A percentile compares a stretch with the other conserved stretches of the same genome.
Conservation (phyloP, 1,140 invertebrate genomes). For the Tetranychus urticae region DNA sequence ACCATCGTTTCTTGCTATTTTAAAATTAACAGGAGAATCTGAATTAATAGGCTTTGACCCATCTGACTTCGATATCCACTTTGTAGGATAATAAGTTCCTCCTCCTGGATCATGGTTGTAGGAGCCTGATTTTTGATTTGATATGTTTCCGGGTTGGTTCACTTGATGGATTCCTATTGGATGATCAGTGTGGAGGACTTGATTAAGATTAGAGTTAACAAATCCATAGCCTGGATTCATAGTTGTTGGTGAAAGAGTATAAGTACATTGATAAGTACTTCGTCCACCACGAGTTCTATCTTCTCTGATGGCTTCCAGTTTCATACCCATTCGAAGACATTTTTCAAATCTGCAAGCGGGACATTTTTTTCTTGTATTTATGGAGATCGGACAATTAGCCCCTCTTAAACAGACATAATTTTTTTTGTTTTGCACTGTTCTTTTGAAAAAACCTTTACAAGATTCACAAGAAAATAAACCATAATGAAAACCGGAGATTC, state of each 20-base stretch:
- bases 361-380: slow-evolving; percentile 81
- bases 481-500: slow-evolving; percentile 82
- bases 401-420: slow-evolving; percentile 80
- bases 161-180: background rate
- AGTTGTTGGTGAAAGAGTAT: slow-evolving; percentile 38
- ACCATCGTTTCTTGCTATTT: background rate
- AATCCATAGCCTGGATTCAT: slow-evolving; percentile 16
- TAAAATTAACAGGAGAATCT: background rate
- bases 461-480: slow-evolving; percentile 91
- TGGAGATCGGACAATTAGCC: slow-evolving; percentile 61
- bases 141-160: background rate
- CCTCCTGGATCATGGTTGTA: background rate
- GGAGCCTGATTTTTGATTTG: background rate
- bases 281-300: slow-evolving; percentile 79
- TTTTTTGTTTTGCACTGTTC: slow-evolving; percentile 91
- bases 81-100: background rate
- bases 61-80: background rate
- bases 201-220: background rate
- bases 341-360: slow-evolving; percentile 87
- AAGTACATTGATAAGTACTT: slow-evolving; percentile 81
- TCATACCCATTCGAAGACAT: slow-evolving; percentile 87
- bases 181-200: background rate
- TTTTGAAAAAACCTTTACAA: slow-evolving; percentile 92
- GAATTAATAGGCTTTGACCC: background rate
- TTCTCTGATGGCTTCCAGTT: slow-evolving; percentile 81